Evolutionary conservation across 2,113 vertebrate species (phyloP), one percentile per base, ranked within the genome.

Genomic region (Dromaius novaehollandiae): DNA sequence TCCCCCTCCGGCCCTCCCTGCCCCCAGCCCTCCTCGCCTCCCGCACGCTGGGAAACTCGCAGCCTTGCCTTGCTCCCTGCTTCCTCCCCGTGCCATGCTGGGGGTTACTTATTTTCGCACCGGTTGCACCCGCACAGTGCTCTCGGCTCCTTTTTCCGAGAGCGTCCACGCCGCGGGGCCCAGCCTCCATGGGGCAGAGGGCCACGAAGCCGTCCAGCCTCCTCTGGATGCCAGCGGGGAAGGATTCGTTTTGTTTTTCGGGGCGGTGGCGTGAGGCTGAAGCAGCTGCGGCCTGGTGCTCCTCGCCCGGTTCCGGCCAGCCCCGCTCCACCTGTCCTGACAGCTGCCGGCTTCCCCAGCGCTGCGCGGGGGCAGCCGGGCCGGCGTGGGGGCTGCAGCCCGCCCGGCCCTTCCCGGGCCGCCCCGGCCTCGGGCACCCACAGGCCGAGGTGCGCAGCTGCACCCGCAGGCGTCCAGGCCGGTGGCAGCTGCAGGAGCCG

Each of bases 201-300:
- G 24, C 50, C n/a, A 16, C 19, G 60, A 8, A 66, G 75, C 78
- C 30, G 4, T 7, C 42, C 50, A 1, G 48, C 74, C 51, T 75
- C n/a, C 77, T 34, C 40, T 85, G 6, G 0, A 50, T 68, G 73
- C 73, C 75, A 16, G 36, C 14, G 8, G 78, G 53, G 61, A 42
- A 44, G 61, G 38, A 71, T 32, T 51, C 0, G 0, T 21, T 60
- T 40, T 89, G 71, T 60, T 63, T 65, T 12, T 7, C 4, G 1
- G 38, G 79, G 89, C 64, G 71, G 68, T 24, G 63, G 82, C 3
- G 4, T 12, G 53, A 55, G 60, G 87, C 6, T 51, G 93, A 61
- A 95, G 94, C 97, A 97, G 97, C 97, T 97, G 96, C 9, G 8
- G 89, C 87, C 91, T 51, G 93, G 79, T 91, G 93, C 64, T 95